phyloP scores from a whole-genome alignment of 2,797 vertebrate genomes.

The Phaenicophaeus curvirostris region DNA sequence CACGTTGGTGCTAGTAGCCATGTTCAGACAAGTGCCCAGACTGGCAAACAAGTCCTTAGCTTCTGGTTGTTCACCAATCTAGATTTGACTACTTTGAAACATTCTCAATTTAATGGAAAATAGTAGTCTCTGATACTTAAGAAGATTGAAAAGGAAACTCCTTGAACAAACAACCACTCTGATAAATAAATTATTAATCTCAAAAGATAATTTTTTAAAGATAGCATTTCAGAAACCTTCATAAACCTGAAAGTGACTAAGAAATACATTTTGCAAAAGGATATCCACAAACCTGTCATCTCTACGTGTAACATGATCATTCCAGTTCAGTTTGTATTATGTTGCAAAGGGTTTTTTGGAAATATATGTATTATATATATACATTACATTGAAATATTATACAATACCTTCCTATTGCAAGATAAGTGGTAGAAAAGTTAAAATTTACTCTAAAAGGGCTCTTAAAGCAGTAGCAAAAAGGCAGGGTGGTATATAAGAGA shows the following conservation, averaged over 20 bases:
- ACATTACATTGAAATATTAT: not conserved
- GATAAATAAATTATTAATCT: not conserved
- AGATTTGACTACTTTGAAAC: not conserved
- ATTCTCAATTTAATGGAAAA: not conserved
- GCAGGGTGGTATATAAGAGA: not conserved
- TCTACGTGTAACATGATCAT: not conserved
- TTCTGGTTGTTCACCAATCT: not conserved
- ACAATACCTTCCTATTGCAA: not conserved
- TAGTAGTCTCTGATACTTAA: not conserved
- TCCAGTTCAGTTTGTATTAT: not conserved
- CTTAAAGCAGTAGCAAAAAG: not conserved
- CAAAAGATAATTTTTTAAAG: not conserved
- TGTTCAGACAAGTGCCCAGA: not conserved
- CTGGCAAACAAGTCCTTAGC: not conserved
- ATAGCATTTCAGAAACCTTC: not conserved
- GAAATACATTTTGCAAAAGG: not conserved
- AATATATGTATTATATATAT: too few species aligned
- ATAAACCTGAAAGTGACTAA: not conserved
- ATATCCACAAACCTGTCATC: not conserved
- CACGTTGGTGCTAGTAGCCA: not conserved
- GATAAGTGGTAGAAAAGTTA: not conserved
- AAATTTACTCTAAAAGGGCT: not conserved
- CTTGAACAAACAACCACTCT: not conserved
- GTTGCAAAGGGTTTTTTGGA: not conserved
- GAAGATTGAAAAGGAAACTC: not conserved